Base-by-base conservation (phyloP, 2,888 invertebrate species). In the Calameuta idolon region DNA sequence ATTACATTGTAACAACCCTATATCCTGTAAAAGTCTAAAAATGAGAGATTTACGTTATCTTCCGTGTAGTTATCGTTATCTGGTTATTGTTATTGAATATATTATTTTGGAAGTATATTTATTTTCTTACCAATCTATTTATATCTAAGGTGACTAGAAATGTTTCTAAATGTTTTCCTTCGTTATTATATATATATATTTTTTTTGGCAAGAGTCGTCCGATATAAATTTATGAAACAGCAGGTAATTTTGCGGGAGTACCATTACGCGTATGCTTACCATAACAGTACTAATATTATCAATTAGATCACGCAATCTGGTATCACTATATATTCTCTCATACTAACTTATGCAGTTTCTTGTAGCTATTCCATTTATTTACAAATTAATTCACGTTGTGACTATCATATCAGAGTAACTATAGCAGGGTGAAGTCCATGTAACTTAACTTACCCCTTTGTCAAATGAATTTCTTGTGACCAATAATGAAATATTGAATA, bases 181-280 rank as follows among this genome's bases (percentile, higher is more conserved):
- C 79, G 69, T 79, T 82, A 74, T 79, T 79, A 80, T 80, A 79
- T 81, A 80, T 75, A n/a, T n/a, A n/a, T n/a, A n/a, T 68, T 82
- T 82, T 83, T 89, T 87, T 87, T 88, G 89, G 87, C 89, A 89
- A 88, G 85, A 86, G 84, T 83, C 80, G 83, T 87, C 83, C 80
- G 82, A 88, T 89, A 89, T 86, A 90, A 90, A 90, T 88, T 87
- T 89, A 90, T 78, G 87, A 90, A 90, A 90, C 84, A 87, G 85
- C 85, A 84, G 83, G 69, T 69, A 15, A 31, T 30, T 37, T 75
- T 35, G 31, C 35, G 9, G 12, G 68, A 74, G 69, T 77, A 77
- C 34, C 35, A 77, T 74, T 68, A 34, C 35, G 30, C 69, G 69
- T 74, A 30, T 12, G 33, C 71, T 31, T 55, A 55, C 23, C 40